Conservation (phyloP, 2,113 vertebrate genomes). For the Campylomormyrus numenius region DNA sequence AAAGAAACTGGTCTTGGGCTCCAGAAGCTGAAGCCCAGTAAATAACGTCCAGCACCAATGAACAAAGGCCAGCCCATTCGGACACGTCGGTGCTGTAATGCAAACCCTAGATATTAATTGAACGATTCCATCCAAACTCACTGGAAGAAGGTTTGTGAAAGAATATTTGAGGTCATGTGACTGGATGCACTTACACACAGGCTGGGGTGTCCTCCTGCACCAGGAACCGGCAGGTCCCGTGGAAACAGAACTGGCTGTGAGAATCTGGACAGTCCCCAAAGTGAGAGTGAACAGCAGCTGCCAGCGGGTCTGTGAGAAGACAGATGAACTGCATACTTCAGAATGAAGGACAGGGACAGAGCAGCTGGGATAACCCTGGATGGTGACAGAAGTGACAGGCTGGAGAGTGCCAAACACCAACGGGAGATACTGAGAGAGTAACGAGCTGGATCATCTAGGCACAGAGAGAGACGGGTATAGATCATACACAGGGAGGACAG, state of each 20-base stretch:
- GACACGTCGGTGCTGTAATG: not conserved
- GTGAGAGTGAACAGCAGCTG: slow-evolving; percentile 75
- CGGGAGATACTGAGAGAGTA: not conserved
- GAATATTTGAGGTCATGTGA: not conserved
- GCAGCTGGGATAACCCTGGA: not conserved
- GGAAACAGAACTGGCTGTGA: slow-evolving; percentile 79
- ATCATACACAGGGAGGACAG: not conserved
- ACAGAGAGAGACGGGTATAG: not conserved
- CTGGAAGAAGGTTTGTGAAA: not conserved
- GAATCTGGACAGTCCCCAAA: slow-evolving; percentile 79
- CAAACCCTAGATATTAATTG: not conserved
- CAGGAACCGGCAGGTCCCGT: slow-evolving; percentile 81
- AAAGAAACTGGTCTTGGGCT: not conserved
- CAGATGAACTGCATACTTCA: not conserved
- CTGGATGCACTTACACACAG: slow-evolving; percentile 70
- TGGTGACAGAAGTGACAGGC: not conserved
- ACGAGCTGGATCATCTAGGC: not conserved
- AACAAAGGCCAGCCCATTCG: not conserved
- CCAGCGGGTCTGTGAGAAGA: slow-evolving; percentile 65
- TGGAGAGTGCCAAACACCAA: not conserved
- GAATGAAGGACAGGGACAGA: not conserved
- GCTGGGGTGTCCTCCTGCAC: slow-evolving; percentile 73
- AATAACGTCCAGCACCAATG: not conserved
- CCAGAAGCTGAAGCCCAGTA: not conserved
- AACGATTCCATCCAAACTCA: not conserved